phyloP scores from a whole-genome alignment of 2,797 vertebrate species.

The Parauchenoglanis ngamensis region DNA sequence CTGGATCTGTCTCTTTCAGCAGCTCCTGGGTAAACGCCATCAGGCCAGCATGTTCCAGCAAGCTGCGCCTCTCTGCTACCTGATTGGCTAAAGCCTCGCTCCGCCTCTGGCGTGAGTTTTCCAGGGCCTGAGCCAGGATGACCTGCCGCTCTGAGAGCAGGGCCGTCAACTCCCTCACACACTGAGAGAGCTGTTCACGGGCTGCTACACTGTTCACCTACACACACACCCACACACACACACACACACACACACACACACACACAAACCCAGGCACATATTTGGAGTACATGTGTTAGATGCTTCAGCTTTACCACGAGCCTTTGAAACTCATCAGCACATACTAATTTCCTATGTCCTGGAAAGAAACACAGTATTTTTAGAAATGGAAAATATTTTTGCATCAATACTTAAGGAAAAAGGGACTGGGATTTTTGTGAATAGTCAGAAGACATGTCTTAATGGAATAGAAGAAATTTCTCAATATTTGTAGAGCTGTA shows the following conservation, averaged over 20 bases:
- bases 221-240: constrained; percentile 36
- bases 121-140: constrained; percentile 83
- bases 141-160: constrained; percentile 85
- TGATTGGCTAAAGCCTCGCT: constrained; percentile 81
- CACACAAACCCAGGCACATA: not conserved
- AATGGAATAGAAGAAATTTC: not conserved
- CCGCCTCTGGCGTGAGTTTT: constrained; percentile 82
- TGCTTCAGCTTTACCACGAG: not conserved
- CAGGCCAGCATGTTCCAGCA: constrained; percentile 91
- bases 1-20: constrained; percentile 90
- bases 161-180: constrained; percentile 84
- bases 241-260: not conserved
- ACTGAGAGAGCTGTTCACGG: constrained; percentile 88
- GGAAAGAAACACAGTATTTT: not conserved
- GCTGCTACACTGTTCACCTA: constrained; percentile 89
- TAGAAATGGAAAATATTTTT: not conserved
- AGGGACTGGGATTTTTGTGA: not conserved
- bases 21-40: constrained; percentile 92
- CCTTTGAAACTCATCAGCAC: not conserved
- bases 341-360: not conserved
- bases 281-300: not conserved
- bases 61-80: constrained; percentile 83
- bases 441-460: not conserved
- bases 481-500: not conserved
- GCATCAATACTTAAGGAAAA: not conserved